phyloP scores from a whole-genome alignment of 2,797 vertebrate species.

The Tragopan temminckii region DNA sequence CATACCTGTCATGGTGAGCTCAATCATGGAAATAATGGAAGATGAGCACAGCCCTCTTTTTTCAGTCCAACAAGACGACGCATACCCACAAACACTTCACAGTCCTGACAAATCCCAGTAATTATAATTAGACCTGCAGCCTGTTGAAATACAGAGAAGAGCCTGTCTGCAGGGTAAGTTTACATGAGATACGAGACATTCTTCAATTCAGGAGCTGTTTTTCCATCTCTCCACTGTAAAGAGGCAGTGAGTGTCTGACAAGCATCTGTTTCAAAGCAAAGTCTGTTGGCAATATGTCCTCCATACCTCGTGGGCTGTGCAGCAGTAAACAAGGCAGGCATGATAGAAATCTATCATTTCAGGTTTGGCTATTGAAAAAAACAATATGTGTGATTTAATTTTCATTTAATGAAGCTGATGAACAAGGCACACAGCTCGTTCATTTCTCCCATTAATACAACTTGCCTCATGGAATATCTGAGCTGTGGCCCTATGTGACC shows the following conservation, averaged over 20 bases:
- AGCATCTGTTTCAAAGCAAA: neutral
- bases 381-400: neutral
- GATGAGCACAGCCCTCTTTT: neutral
- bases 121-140: neutral
- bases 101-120: neutral
- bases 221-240: constrained; percentile 6
- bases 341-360: constrained; percentile 11
- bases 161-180: neutral
- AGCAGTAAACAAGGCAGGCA: neutral
- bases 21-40: neutral
- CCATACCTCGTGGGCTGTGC: neutral
- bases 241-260: neutral
- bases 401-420: neutral
- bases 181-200: constrained; percentile 28
- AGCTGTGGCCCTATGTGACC: neutral
- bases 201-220: neutral
- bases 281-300: constrained; percentile 10
- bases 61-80: neutral
- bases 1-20: neutral
- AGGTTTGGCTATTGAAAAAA: constrained; percentile 5
- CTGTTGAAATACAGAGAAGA: neutral
- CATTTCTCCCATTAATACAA: constrained; percentile 11
- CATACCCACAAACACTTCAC: neutral
- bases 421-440: neutral
- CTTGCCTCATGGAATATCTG: neutral